phyloP scores from a whole-genome alignment of 2,888 invertebrate genomes.

The Acrobasis suavella region DNA sequence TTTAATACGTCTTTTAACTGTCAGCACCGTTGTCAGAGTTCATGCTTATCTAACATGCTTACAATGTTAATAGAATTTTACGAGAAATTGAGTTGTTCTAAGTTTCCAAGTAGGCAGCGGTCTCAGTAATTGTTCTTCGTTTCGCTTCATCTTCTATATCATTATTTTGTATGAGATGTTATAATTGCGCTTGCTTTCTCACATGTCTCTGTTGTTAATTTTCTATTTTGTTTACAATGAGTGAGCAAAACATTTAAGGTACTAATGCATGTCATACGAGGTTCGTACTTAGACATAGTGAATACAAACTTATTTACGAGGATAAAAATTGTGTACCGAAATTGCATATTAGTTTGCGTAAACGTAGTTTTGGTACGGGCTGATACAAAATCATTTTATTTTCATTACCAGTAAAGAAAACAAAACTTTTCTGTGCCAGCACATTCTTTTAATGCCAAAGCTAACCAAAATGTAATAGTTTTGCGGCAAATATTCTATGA shows the following conservation, averaged over 20 bases:
- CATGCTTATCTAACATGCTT: slow-evolving; percentile 49
- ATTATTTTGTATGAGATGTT: slow-evolving; percentile 15
- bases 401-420: neutral
- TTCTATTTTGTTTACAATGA: too few relatives aligned
- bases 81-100: slow-evolving; percentile 37
- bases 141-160: slow-evolving; percentile 38
- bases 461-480: slow-evolving; percentile 14
- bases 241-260: too few relatives aligned
- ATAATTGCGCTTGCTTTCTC: neutral
- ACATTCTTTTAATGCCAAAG: neutral
- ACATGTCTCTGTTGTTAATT: too few relatives aligned
- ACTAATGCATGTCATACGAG: too few relatives aligned
- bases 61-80: slow-evolving; percentile 52
- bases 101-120: slow-evolving; percentile 39
- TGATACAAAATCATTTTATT: neutral
- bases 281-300: too few relatives aligned
- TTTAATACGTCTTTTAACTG: slow-evolving; percentile 55
- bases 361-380: too few relatives aligned
- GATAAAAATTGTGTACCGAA: too few relatives aligned
- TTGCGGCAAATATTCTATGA: slow-evolving; percentile 21
- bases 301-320: too few relatives aligned
- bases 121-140: slow-evolving; percentile 41
- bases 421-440: too few relatives aligned
- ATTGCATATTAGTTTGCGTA: too few relatives aligned
- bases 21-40: slow-evolving; percentile 41